Evolutionary conservation across 53 echinoderm and acorn worm species (phyloP), one percentile per base, ranked within the genome.

Genomic region (Paracentrotus lividus): DNA sequence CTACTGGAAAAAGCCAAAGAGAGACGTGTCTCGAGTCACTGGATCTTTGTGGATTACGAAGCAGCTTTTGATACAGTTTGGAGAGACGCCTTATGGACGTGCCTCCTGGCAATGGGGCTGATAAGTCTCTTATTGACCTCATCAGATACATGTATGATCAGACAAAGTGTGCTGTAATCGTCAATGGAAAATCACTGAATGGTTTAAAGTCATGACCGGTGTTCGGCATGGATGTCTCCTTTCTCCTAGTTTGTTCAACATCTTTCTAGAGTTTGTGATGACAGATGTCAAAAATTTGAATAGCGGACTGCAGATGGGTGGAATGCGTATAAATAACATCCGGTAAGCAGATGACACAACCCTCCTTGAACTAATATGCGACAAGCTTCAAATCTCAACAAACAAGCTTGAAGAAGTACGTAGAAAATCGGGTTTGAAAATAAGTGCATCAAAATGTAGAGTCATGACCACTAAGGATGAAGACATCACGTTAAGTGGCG

Each of bases 31-130:
- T 26, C 33, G 8, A 21, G 52, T 27, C 26, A 49, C 29, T 78
- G 78, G 86, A 86, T 53, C 16, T 86, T 53, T 32, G 51, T 85
- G 13, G 85, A 85, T 29, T 85, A 49, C 8, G 61, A 89, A 26
- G 89, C 57, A 38, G 59, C 57, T 21, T 58, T 89, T 42, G 85
- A 85, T 14, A 85, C 51, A 4, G 10, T 60, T 18, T 85, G 29
- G 85, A 45, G 51, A 27, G 51, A 85, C 23, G 85, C 85, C 14
- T 52, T 85, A 20, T 85, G 85, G 45, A 85, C 47, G 40, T 76
- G 77, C 45, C 49, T 85, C 14, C 49, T 27, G 5, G 7, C 85
- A 43, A 49, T 85, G 5, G 85, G 51, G 52, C 27, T 13, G 51
- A 51, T 43, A 12, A 45, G 23, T 4, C 7, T 21, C 85, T 85